These are phyloP conservation scores for Beroe forskalii DNA, from an alignment of 37 sponge, comb jelly and placozoan genomes.

Conservation along the genomic window DNA sequence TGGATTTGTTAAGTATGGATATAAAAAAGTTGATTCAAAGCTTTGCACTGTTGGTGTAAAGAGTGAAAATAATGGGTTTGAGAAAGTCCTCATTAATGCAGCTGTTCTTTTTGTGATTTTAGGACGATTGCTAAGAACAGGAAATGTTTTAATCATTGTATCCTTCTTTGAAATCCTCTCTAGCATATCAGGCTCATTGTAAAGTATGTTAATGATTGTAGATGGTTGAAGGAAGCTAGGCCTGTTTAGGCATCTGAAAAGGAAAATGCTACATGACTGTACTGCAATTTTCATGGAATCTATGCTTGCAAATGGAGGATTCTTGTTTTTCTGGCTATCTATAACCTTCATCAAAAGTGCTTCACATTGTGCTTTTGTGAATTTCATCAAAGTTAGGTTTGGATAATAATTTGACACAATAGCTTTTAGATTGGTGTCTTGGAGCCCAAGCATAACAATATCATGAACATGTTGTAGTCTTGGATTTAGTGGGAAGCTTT, in stretches of 20 bases:
- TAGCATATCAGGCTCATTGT: constrained; percentile 26
- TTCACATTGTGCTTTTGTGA: neutral
- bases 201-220: constrained; percentile 19
- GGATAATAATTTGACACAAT: neutral
- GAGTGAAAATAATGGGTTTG: neutral
- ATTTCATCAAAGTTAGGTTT: neutral
- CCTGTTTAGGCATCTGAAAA: neutral
- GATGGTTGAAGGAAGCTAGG: neutral
- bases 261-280: neutral
- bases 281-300: neutral
- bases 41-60: neutral
- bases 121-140: constrained; percentile 45
- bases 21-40: neutral
- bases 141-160: neutral
- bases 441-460: neutral
- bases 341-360: neutral
- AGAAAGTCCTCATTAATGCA: constrained; percentile 1
- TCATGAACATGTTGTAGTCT: constrained; percentile 4
- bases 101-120: constrained; percentile 54
- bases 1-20: constrained; percentile 28
- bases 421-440: constrained; percentile 5
- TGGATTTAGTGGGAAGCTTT: constrained; percentile 33
- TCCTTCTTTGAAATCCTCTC: constrained; percentile 5
- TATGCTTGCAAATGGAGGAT: neutral
- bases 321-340: constrained; percentile 12